Conservation (phyloP, 2,113 vertebrate genomes). For the Alosa alosa region DNA sequence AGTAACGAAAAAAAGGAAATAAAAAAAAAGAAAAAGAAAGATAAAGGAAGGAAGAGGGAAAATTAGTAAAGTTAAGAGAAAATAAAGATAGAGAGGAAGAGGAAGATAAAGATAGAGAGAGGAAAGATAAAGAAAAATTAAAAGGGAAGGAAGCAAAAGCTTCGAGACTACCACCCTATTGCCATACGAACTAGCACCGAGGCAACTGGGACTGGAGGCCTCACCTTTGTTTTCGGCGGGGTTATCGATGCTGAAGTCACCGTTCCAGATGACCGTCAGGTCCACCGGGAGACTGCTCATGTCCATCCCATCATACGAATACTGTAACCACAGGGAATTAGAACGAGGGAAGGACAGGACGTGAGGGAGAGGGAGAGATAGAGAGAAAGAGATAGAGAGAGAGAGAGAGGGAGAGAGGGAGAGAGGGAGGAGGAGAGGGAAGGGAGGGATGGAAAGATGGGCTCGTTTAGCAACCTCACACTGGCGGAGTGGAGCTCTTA, state of each 20-base stretch:
- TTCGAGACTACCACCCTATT: too few relatives aligned
- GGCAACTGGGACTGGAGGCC: conserved; percentile 52
- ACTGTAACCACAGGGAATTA: conserved; percentile 69
- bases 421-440: conserved; percentile 32
- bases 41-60: too few relatives aligned
- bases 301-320: conserved; percentile 95
- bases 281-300: conserved; percentile 95
- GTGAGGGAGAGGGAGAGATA: conserved; percentile 28
- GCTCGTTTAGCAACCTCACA: conserved; percentile 4
- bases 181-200: too few relatives aligned
- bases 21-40: too few relatives aligned
- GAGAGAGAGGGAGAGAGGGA: conserved; percentile 24
- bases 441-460: not conserved
- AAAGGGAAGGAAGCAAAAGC: too few relatives aligned
- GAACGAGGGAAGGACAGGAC: conserved; percentile 21
- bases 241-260: conserved; percentile 98
- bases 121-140: too few relatives aligned
- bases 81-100: too few relatives aligned
- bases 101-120: too few relatives aligned
- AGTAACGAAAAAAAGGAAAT: too few relatives aligned
- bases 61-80: too few relatives aligned
- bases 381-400: too few relatives aligned
- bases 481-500: not conserved
- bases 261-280: conserved; percentile 96
- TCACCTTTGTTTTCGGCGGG: conserved; percentile 96